Evolutionary conservation across 2,113 vertebrate species (phyloP), one percentile per base, ranked within the genome.

Genomic region (Salvator merianae): DNA sequence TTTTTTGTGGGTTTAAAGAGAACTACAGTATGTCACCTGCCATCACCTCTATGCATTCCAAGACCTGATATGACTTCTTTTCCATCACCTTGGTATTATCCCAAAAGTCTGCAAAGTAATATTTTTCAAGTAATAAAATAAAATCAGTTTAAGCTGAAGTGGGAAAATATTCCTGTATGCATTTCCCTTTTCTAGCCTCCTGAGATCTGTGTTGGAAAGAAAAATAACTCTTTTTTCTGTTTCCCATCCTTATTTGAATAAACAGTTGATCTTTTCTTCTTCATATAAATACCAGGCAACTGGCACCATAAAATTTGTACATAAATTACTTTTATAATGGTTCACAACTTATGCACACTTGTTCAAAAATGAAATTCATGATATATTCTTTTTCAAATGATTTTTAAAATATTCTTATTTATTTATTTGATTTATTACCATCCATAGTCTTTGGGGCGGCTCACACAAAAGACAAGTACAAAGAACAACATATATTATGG

Each of bases 321-420:
- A 79, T 85, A 91, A 87, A 72, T 32, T 62, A 88, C 81, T 38
- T 53, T 86, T 76, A 88, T 80, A 12, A 55, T 0, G 62, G 73
- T 88, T 34, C 88, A 77, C 0, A 0, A 82, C 53, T 79, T 62
- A 82, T 73, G 47, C 24, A 87, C 82, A 70, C 66, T 55, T 86
- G 66, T 59, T 84, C 73, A 86, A 74, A 79, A 72, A 28, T 26
- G 30, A 66, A 82, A 24, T 9, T 77, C 78, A 77, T 80, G 32
- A 68, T 88, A 82, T 69, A 77, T 79, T 86, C 81, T 78, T 75
- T n/a, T n/a, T n/a, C n/a, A n/a, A n/a, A n/a, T n/a, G n/a, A n/a
- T n/a, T n/a, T n/a, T n/a, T n/a, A n/a, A n/a, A n/a, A n/a, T n/a
- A n/a, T n/a, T n/a, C n/a, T n/a, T n/a, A 9, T 47, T 9, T 47